These are phyloP conservation scores for Catharus minimus DNA, from an alignment of 2,113 vertebrate genomes.

Conservation along the genomic window DNA sequence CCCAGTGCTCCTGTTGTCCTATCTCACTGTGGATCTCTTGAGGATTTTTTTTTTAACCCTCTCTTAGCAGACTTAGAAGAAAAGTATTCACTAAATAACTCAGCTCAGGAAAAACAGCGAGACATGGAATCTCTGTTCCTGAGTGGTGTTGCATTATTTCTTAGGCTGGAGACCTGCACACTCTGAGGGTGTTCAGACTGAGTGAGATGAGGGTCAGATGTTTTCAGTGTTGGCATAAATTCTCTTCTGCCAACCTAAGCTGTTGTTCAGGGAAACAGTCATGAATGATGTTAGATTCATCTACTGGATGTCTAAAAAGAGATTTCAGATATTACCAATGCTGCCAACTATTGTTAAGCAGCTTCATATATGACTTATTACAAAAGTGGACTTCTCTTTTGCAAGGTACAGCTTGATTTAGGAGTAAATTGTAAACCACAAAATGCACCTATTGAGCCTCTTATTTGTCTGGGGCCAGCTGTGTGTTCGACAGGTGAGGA, in stretches of 20 bases:
- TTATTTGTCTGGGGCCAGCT: not conserved
- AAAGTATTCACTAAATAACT: not conserved
- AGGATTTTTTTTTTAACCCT: not conserved
- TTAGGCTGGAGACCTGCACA: not conserved
- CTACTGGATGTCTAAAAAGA: not conserved
- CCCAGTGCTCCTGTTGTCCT: not conserved
- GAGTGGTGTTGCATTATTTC: not conserved
- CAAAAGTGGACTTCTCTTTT: not conserved
- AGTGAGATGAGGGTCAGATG: fast-evolving
- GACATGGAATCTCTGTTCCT: fast-evolving
- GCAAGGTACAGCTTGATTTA: not conserved
- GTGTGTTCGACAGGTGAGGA: not conserved
- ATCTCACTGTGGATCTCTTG: not conserved
- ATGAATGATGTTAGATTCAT: not conserved
- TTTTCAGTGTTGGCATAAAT: not conserved
- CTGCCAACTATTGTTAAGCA: not conserved
- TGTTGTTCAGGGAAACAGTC: not conserved
- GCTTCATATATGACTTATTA: not conserved
- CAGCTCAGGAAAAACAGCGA: not conserved
- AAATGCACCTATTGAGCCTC: not conserved
- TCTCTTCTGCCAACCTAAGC: not conserved
- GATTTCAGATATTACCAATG: not conserved
- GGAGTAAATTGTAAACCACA: not conserved
- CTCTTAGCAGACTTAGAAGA: not conserved
- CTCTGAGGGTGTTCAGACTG: too few relatives aligned